Evolutionary conservation across 2,113 vertebrate genomes (phyloP).

Genomic region (Pipa parva): DNA sequence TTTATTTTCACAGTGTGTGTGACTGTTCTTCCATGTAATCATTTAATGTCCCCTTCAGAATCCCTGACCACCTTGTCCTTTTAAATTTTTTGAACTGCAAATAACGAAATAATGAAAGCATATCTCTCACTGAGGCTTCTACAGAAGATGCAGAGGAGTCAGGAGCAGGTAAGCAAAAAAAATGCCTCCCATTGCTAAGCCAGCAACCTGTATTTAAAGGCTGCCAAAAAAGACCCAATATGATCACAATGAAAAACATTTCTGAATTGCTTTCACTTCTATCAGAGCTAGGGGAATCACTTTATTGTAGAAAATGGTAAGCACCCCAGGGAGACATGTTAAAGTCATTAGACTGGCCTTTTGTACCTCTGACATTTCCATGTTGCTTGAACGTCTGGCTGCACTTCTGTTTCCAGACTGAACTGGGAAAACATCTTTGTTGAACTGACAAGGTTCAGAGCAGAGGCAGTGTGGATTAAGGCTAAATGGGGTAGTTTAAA

Average conservation of each 20-base stretch:
- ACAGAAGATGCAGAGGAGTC: not conserved
- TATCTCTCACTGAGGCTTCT: conserved; percentile 2
- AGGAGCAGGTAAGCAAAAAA: not conserved
- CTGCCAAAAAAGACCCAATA: not conserved
- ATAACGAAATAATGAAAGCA: conserved; percentile 36
- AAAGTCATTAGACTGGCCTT: conserved; percentile 18
- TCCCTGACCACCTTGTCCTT: conserved; percentile 25
- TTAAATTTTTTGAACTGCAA: conserved; percentile 31
- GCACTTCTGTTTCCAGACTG: not conserved
- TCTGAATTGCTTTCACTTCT: conserved; percentile 2
- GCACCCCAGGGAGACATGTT: conserved; percentile 9
- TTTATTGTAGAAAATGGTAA: not conserved
- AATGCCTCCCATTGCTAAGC: not conserved
- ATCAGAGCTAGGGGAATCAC: not conserved
- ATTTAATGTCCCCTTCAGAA: conserved; percentile 40
- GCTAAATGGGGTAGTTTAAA: not conserved
- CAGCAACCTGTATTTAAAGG: conserved; percentile 1
- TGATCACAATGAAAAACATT: not conserved
- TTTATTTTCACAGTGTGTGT: conserved; percentile 33
- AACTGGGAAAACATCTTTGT: conserved; percentile 7
- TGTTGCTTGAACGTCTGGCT: conserved; percentile 2
- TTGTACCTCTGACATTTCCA: conserved; percentile 17
- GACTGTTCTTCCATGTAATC: conserved; percentile 40
- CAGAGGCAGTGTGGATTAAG: not conserved
- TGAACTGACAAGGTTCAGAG: conserved; percentile 11